Base-by-base conservation (phyloP, 2,113 vertebrate genomes). In the Melanotaenia duboulayi region DNA sequence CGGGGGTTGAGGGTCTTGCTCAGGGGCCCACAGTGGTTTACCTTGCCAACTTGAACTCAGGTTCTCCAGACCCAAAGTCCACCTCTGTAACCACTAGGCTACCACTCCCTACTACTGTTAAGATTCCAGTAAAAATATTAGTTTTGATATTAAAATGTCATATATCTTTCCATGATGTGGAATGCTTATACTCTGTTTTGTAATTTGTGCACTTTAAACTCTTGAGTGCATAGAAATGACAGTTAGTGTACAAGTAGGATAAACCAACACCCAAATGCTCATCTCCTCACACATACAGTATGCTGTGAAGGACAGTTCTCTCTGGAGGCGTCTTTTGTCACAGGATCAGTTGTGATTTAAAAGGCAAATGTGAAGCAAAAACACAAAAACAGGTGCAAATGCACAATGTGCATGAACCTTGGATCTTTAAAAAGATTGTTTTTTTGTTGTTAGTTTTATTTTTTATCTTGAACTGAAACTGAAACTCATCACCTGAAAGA, bases 291-390 rank as follows among this genome's bases (percentile, higher is more conserved):
- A 61, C 39, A 10, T 52, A n/a, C n/a, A n/a, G n/a, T n/a, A 65
- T 56, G 25, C 52, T 78, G 75, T 70, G 68, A 87, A 87, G 77
- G 82, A 80, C 70, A 57, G 28, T 65, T 77, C 16, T 25, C 44
- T 70, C 79, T 63, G 17, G 16, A 82, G 77, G 76, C 66, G 54
- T 24, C 63, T 76, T 80, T 76, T 72, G 56, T 79, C 78, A 79
- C 22, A 54, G n/a, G 12, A 71, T 74, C 46, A n/a, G 37, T 40
- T 75, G 62, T 64, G 69, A 89, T 76, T 80, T 76, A 56, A 54
- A 39, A 32, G 28, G 28, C 28, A 74, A 37, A 25, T 67, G 66
- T 77, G 74, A 68, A 54, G 74, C 50, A 73, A 71, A 67, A 44
- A 61, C 25, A 64, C 14, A 44, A 51, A 28, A 62, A 71, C n/a